Evolutionary conservation across 2,888 invertebrate species (phyloP).

Genomic region (Agrotis puta): DNA sequence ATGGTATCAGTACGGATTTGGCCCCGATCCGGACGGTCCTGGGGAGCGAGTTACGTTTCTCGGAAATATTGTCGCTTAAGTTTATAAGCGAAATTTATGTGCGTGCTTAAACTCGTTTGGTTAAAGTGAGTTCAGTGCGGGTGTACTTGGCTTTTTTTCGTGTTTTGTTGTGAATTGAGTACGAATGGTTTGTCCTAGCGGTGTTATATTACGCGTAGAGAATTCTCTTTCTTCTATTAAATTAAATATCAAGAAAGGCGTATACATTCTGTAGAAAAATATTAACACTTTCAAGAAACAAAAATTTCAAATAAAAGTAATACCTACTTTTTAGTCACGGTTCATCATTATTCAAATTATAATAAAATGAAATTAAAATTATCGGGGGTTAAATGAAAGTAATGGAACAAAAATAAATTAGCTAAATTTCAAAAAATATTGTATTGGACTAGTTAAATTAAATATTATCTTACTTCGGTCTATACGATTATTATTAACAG

Average conservation of each 20-base stretch:
- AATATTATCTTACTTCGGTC: conserved; percentile 2
- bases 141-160: background rate
- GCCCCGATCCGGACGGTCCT: conserved; percentile 50
- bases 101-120: background rate
- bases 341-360: background rate
- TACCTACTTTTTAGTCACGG: background rate
- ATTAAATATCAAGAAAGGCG: background rate
- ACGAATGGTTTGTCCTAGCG: background rate
- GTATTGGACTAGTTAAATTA: background rate
- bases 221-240: background rate
- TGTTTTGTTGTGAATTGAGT: background rate
- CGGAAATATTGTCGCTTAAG: background rate
- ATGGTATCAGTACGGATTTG: conserved; percentile 58
- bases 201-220: background rate
- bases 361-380: background rate
- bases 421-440: background rate
- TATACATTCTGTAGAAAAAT: background rate
- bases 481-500: too few relatives aligned
- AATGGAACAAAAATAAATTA: background rate
- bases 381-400: background rate
- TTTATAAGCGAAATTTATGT: conserved; percentile 27
- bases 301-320: background rate
- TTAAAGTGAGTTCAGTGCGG: conserved; percentile 11
- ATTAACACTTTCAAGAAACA: background rate
- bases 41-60: conserved; percentile 3